phyloP scores from a whole-genome alignment of 1,140 invertebrate species.

The Amyelois transitella region DNA sequence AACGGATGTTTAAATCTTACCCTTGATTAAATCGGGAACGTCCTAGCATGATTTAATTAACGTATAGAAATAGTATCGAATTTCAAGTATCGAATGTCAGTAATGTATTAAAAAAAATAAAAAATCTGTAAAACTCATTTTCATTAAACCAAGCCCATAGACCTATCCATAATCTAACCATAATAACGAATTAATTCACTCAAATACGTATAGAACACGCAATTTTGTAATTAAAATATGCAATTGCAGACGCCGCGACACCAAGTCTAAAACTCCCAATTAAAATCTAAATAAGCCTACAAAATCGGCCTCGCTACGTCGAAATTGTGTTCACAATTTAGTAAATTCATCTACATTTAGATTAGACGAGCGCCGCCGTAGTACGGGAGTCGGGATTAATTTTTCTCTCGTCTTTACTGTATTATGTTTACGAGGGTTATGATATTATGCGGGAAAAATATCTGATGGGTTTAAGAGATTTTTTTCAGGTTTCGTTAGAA shows the following conservation, averaged over 20 bases:
- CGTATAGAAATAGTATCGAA: too few relatives aligned
- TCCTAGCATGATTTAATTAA: too few relatives aligned
- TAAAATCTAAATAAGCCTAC: slow-evolving; percentile 37
- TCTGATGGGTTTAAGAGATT: neutral
- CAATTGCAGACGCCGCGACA: neutral
- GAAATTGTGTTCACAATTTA: slow-evolving; percentile 27
- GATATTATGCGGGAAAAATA: neutral
- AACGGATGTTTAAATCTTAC: too few relatives aligned
- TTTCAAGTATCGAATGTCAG: too few relatives aligned
- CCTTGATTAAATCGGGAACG: too few relatives aligned
- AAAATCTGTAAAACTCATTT: too few relatives aligned
- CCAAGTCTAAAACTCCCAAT: slow-evolving; percentile 12
- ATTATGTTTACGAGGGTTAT: slow-evolving; percentile 2
- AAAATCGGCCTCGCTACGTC: slow-evolving; percentile 17
- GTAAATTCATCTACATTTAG: slow-evolving; percentile 41
- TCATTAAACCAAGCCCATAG: too few relatives aligned
- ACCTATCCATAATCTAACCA: too few relatives aligned
- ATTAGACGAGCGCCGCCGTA: slow-evolving; percentile 28
- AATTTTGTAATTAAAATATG: neutral
- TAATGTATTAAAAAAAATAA: too few relatives aligned
- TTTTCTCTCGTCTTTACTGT: slow-evolving; percentile 4
- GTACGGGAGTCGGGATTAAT: slow-evolving; percentile 3
- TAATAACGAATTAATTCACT: too few relatives aligned
- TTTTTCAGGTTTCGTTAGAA: too few relatives aligned
- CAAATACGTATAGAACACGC: neutral